Percentiles rank a stretch among this genome's conserved stretches.
These are phyloP conservation scores for Andrena bicolor DNA, from an alignment of 2,888 invertebrate genomes.

Conservation along the genomic window DNA sequence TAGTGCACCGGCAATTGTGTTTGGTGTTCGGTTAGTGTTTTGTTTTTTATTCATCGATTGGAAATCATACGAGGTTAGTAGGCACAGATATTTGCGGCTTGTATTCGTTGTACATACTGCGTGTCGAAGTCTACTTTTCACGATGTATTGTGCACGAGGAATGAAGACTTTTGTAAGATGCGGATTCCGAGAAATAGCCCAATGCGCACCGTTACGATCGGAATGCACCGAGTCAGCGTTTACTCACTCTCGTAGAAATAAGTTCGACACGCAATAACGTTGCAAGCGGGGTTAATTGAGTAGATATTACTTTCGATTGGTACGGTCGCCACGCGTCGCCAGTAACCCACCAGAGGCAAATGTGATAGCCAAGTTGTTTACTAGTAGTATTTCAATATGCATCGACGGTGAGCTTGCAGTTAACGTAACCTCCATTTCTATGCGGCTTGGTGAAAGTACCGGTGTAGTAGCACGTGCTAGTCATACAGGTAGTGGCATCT, in stretches of 20 bases:
- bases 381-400: neutral
- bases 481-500: constrained; percentile 63
- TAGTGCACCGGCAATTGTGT: constrained; percentile 7
- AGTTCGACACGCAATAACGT: neutral
- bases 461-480: constrained; percentile 48
- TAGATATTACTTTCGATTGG: neutral
- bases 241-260: neutral
- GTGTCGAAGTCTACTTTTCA: neutral
- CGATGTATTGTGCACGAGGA: neutral
- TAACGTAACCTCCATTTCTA: neutral
- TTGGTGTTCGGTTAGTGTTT: neutral
- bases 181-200: neutral
- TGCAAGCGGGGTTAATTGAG: neutral
- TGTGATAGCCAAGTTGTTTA: neutral
- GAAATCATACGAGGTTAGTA: constrained; percentile 44
- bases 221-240: neutral
- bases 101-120: neutral
- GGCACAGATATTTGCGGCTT: neutral
- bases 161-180: neutral
- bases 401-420: neutral
- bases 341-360: neutral
- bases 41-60: neutral
- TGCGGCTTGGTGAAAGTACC: constrained; percentile 3
- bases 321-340: neutral
- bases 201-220: neutral